Conservation (phyloP, 1,140 invertebrate species). For the Drosophila pseudoobscura region DNA sequence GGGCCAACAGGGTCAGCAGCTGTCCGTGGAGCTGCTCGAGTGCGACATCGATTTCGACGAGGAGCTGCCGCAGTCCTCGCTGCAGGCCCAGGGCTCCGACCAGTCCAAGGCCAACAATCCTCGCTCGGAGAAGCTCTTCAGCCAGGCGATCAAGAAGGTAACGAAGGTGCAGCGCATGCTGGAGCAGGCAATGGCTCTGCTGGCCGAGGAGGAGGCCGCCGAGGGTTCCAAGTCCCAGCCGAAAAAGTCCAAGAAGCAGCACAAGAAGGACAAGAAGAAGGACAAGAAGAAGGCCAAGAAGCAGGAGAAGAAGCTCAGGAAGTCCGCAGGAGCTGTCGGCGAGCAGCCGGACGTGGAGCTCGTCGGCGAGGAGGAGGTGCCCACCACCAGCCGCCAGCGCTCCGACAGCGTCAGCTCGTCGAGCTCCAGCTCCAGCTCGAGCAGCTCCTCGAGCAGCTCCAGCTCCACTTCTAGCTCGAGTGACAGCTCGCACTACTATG, state of each 20-base stretch:
- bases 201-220: conserved; percentile 40
- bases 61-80: conserved; percentile 13
- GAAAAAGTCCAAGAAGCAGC: conserved; percentile 28
- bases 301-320: conserved; percentile 19
- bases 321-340: neutral
- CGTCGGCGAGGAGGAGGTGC: neutral
- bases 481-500: conserved; percentile 5
- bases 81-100: neutral
- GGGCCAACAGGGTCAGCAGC: conserved; percentile 7
- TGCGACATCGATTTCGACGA: conserved; percentile 49
- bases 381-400: conserved; percentile 15
- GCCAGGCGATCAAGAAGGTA: conserved; percentile 63
- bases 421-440: conserved; percentile 37
- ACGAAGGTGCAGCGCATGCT: conserved; percentile 59
- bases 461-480: conserved; percentile 27
- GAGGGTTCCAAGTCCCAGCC: conserved; percentile 10
- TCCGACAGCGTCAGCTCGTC: conserved; percentile 47
- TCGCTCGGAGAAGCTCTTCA: conserved; percentile 15
- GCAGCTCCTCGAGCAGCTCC: conserved; percentile 31
- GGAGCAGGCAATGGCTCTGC: conserved; percentile 42
- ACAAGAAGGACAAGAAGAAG: conserved; percentile 49
- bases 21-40: conserved; percentile 37
- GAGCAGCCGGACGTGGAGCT: neutral
- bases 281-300: conserved; percentile 48
- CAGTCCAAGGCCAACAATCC: neutral